Evolutionary conservation across 2,113 vertebrate species (phyloP).

Genomic region (Machaerirhynchus nigripectus): DNA sequence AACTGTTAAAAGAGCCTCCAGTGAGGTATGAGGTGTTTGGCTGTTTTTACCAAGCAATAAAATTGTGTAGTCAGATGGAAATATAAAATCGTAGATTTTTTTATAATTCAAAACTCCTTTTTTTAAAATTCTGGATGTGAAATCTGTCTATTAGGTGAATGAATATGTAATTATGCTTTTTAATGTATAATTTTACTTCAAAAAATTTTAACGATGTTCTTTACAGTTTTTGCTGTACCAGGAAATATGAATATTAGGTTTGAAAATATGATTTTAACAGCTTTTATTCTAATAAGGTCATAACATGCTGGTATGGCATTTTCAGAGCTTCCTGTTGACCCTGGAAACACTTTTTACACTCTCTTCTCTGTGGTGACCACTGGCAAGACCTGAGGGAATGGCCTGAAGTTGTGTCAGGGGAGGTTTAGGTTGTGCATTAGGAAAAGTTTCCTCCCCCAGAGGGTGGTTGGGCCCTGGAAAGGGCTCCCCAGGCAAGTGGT

Average conservation of each 20-base stretch:
- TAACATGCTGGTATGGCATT: background rate
- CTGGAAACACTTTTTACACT: background rate
- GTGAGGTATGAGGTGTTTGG: background rate
- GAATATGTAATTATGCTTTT: background rate
- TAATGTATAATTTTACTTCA: background rate
- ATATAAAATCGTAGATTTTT: background rate
- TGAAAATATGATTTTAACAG: slow-evolving; percentile 20
- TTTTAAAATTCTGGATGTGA: slow-evolving; percentile 19
- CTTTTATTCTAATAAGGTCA: slow-evolving; percentile 29
- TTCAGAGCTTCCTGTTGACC: background rate
- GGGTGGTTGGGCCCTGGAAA: background rate
- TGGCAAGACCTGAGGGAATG: fast-evolving
- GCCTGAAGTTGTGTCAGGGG: background rate
- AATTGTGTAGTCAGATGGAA: background rate
- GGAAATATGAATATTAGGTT: slow-evolving; percentile 4
- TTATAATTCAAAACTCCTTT: background rate
- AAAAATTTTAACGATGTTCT: background rate
- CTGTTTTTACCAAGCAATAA: slow-evolving; percentile 14
- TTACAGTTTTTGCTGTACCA: background rate
- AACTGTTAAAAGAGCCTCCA: background rate
- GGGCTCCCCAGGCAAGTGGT: background rate
- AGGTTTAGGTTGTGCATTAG: background rate
- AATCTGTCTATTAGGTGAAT: background rate
- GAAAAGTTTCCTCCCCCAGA: fast-evolving
- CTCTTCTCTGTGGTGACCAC: background rate